These are phyloP conservation scores for Batillaria attramentaria DNA, from an alignment of 1,140 invertebrate species.

Conservation along the genomic window DNA sequence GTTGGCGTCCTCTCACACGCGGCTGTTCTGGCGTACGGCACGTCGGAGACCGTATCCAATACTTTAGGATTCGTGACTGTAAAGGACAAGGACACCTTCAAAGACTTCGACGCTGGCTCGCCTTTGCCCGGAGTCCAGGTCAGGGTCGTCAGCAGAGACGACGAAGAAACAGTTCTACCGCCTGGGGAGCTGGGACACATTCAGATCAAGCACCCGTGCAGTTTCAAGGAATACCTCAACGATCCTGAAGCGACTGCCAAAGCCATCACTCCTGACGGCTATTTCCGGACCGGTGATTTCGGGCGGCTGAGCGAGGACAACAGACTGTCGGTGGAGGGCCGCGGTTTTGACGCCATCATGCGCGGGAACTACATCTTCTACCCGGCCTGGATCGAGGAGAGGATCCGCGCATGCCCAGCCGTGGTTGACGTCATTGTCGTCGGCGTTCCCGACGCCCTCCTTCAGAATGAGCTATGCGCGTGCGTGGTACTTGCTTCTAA, in stretches of 20 bases:
- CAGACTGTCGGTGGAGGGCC: not conserved
- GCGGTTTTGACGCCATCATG: not conserved
- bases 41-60: not conserved
- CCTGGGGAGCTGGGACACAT: not conserved
- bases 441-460: not conserved
- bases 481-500: not conserved
- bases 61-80: not conserved
- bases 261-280: conserved; percentile 18
- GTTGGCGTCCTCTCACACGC: not conserved
- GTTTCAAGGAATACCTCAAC: not conserved
- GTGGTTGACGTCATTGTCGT: conserved; percentile 4
- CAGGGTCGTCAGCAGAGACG: not conserved
- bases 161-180: not conserved
- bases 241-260: not conserved
- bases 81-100: not conserved
- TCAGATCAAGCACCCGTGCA: not conserved
- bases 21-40: not conserved
- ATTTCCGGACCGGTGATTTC: not conserved
- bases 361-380: not conserved
- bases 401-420: not conserved
- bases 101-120: not conserved
- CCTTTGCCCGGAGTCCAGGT: not conserved
- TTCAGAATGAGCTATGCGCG: not conserved
- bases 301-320: not conserved
- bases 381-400: not conserved